Conservation (phyloP, 1,140 invertebrate genomes). For the Metopolophium dirhodum region DNA sequence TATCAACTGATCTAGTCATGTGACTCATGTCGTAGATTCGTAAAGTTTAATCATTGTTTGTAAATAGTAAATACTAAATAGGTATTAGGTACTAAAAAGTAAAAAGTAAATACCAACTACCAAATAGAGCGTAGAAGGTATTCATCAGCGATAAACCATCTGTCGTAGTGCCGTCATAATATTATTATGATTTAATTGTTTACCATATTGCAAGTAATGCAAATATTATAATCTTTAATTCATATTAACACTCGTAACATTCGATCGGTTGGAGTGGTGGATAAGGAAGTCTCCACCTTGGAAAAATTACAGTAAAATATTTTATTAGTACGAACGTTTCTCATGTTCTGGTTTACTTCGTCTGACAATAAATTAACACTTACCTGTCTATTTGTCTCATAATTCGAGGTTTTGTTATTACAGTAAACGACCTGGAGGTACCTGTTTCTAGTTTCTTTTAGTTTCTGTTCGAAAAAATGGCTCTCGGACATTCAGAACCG, state of each 20-base stretch:
- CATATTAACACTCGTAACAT: neutral
- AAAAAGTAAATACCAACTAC: too few relatives aligned
- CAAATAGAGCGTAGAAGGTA: too few relatives aligned
- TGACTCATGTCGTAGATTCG: too few relatives aligned
- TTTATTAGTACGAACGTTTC: neutral
- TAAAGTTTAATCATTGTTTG: too few relatives aligned
- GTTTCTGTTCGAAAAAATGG: constrained; percentile 22
- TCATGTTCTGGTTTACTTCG: neutral
- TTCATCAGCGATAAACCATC: too few relatives aligned
- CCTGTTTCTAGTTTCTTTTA: neutral
- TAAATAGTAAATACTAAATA: too few relatives aligned
- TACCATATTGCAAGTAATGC: neutral
- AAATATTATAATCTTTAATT: neutral
- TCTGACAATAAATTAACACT: neutral
- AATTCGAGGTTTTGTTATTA: neutral
- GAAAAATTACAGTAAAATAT: neutral
- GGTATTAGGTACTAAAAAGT: too few relatives aligned
- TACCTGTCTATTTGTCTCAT: neutral
- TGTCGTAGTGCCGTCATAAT: neutral
- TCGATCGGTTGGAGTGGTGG: neutral
- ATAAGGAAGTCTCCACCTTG: neutral
- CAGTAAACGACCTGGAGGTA: neutral
- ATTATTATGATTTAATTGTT: neutral
- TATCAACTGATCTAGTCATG: neutral
- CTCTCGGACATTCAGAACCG: constrained; percentile 3